These are phyloP conservation scores for Clivina fossor DNA, from an alignment of 2,888 invertebrate genomes.

Conservation along the genomic window DNA sequence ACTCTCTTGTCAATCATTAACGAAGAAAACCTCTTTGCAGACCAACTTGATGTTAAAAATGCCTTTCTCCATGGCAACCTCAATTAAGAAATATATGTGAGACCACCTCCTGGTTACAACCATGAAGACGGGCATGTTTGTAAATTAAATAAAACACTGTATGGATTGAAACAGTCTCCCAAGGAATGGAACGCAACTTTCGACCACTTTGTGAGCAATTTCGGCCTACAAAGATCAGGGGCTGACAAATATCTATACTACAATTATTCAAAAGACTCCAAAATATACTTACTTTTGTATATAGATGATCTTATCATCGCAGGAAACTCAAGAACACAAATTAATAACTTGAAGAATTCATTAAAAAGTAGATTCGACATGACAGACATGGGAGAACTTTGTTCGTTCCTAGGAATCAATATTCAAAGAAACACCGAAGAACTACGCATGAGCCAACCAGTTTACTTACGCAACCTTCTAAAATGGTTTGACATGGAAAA, in stretches of 20 bases:
- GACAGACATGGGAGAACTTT: conserved; percentile 42
- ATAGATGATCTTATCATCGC: conserved; percentile 44
- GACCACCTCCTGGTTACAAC: conserved; percentile 31
- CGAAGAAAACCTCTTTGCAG: conserved; percentile 30
- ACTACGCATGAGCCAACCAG: conserved; percentile 40
- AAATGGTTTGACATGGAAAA: conserved; percentile 42
- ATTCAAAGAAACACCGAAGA: conserved; percentile 37
- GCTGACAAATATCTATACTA: conserved; percentile 6
- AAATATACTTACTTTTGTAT: conserved; percentile 40
- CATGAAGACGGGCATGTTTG: background rate
- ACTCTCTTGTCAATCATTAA: conserved; percentile 36
- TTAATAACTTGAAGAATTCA: conserved; percentile 36
- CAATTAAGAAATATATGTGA: conserved; percentile 43
- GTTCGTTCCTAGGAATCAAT: conserved; percentile 42
- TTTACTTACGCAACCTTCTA: conserved; percentile 41
- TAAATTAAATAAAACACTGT: conserved; percentile 1
- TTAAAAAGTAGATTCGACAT: conserved; percentile 41
- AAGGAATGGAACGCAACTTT: background rate
- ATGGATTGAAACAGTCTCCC: conserved; percentile 1
- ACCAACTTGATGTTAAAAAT: conserved; percentile 44
- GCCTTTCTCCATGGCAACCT: conserved; percentile 44
- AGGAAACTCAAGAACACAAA: conserved; percentile 34
- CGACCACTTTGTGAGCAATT: background rate
- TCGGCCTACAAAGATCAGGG: background rate
- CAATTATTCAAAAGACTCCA: background rate